phyloP scores from a whole-genome alignment of 2,113 vertebrate species.

The Trochalopteron elliotii region DNA sequence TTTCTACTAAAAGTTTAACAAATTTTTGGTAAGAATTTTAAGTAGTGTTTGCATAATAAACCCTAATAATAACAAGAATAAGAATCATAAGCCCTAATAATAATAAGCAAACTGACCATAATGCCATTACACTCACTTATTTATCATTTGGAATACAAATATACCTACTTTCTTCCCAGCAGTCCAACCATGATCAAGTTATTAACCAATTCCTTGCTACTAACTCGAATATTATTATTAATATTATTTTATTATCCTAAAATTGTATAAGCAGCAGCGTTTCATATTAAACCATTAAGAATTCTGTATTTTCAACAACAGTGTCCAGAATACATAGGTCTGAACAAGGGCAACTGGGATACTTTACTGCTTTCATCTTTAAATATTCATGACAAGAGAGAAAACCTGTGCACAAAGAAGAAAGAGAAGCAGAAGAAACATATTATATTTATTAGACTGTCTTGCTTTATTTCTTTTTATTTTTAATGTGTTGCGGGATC shows the following conservation, averaged over 20 bases:
- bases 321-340: not conserved
- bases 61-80: no score
- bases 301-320: not conserved
- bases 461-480: conserved; percentile 8
- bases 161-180: not conserved
- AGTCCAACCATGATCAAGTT: not conserved
- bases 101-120: not conserved
- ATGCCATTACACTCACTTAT: not conserved
- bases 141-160: not conserved
- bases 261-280: not conserved
- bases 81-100: no score
- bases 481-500: not conserved
- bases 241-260: not conserved
- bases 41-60: not conserved
- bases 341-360: not conserved
- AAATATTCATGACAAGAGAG: conserved; percentile 29
- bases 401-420: not conserved
- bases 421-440: not conserved
- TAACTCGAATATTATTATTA: not conserved
- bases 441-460: conserved; percentile 44
- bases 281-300: not conserved
- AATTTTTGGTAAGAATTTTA: not conserved
- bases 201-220: not conserved
- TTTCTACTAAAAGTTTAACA: not conserved
- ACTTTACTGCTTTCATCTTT: not conserved